These are phyloP conservation scores for Cyclargus thomasi DNA, from an alignment of 1,140 invertebrate species.

Conservation along the genomic window DNA sequence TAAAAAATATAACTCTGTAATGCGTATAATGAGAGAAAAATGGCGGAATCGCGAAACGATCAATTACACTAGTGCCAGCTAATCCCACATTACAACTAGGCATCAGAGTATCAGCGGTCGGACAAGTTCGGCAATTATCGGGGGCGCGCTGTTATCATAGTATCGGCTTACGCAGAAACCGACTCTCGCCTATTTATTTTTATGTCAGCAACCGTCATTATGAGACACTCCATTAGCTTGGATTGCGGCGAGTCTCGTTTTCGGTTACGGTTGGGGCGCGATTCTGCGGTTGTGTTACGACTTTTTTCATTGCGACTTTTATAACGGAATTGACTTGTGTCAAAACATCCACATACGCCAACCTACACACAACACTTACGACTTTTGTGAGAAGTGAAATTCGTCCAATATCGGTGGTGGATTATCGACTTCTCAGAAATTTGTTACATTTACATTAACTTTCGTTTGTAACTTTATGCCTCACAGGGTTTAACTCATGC, in stretches of 20 bases:
- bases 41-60: conserved; percentile 28
- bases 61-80: conserved; percentile 44
- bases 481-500: too few relatives aligned
- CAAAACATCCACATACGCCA: background rate
- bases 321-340: conserved; percentile 21
- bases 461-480: too few relatives aligned
- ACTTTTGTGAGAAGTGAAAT: background rate
- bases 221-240: conserved; percentile 74
- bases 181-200: conserved; percentile 75
- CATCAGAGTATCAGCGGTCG: conserved; percentile 31
- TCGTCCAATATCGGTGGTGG: background rate
- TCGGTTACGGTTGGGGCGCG: conserved; percentile 68
- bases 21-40: conserved; percentile 25
- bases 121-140: conserved; percentile 71
- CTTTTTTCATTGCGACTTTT: conserved; percentile 32
- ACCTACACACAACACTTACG: background rate
- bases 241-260: conserved; percentile 69
- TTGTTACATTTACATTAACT: too few relatives aligned
- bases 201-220: conserved; percentile 75
- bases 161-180: conserved; percentile 75
- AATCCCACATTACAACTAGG: conserved; percentile 54
- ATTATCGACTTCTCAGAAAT: background rate
- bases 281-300: conserved; percentile 46
- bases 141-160: conserved; percentile 73
- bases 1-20: conserved; percentile 10